A percentile compares a stretch with the other conserved stretches of the same genome.
Conservation (phyloP, 2,888 invertebrate species). For the Baronia brevicornis region DNA sequence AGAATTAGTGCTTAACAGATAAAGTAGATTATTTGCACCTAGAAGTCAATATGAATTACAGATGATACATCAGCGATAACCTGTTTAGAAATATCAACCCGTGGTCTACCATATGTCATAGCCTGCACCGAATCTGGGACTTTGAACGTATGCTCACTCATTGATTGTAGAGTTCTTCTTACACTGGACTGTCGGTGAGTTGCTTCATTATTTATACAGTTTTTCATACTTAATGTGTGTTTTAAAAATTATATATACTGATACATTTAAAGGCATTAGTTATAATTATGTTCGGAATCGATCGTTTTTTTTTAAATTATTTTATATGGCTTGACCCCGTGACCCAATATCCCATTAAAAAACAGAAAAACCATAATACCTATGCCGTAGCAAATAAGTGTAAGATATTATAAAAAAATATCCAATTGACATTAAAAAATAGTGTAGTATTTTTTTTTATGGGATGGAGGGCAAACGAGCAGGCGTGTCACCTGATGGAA, state of each 20-base stretch:
- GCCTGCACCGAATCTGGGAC: constrained; percentile 56
- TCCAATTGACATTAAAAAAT: too few relatives aligned
- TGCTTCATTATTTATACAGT: constrained; percentile 3
- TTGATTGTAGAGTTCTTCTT: constrained; percentile 48
- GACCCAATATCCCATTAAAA: too few relatives aligned
- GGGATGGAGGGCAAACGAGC: too few relatives aligned
- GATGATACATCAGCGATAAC: constrained; percentile 48
- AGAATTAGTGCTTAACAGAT: constrained; percentile 1
- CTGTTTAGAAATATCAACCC: constrained; percentile 38
- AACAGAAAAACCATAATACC: too few relatives aligned
- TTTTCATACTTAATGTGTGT: background rate
- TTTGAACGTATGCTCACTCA: constrained; percentile 46
- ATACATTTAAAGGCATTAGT: background rate
- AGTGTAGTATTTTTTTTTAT: too few relatives aligned
- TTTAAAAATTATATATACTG: too few relatives aligned
- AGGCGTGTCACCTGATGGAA: too few relatives aligned
- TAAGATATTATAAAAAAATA: too few relatives aligned
- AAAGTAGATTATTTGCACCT: background rate
- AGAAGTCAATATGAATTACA: constrained; percentile 21
- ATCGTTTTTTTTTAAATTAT: too few relatives aligned
- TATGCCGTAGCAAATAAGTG: too few relatives aligned
- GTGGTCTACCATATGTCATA: constrained; percentile 43
- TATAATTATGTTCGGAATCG: too few relatives aligned
- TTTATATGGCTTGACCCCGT: too few relatives aligned
- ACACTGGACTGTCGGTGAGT: constrained; percentile 55